Conservation (phyloP, 2,113 vertebrate genomes). For the Aplodontia rufa region DNA sequence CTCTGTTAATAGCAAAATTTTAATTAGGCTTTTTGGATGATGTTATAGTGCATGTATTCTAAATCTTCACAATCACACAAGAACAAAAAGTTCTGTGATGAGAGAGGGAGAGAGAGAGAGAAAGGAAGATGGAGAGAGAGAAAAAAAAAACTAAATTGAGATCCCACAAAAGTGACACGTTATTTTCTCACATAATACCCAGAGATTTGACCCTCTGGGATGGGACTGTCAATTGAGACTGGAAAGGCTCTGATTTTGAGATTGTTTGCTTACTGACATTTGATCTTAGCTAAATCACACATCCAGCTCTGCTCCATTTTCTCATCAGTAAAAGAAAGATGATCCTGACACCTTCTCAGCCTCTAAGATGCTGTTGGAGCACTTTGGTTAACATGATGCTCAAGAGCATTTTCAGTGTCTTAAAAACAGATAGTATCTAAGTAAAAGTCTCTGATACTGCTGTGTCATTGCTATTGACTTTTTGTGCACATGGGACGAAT, state of each 20-base stretch:
- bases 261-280: slow-evolving; percentile 67
- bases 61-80: not conserved
- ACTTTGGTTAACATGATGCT: not conserved
- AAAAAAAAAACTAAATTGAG: not conserved
- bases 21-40: not conserved
- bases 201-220: not conserved
- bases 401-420: slow-evolving; percentile 10
- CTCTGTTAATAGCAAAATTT: not conserved
- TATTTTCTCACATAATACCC: slow-evolving; percentile 27
- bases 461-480: not conserved
- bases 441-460: not conserved
- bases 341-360: not conserved
- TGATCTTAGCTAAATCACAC: slow-evolving; percentile 57
- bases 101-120: no score
- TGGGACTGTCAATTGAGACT: slow-evolving; percentile 22
- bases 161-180: not conserved
- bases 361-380: not conserved
- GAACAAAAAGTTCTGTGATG: not conserved
- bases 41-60: not conserved
- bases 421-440: not conserved
- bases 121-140: no score
- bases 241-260: slow-evolving; percentile 59
- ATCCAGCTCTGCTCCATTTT: slow-evolving; percentile 34
- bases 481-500: not conserved
- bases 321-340: slow-evolving; percentile 26